Evolutionary conservation across 2,888 invertebrate species (phyloP).

Genomic region (Bellardia bayeri): DNA sequence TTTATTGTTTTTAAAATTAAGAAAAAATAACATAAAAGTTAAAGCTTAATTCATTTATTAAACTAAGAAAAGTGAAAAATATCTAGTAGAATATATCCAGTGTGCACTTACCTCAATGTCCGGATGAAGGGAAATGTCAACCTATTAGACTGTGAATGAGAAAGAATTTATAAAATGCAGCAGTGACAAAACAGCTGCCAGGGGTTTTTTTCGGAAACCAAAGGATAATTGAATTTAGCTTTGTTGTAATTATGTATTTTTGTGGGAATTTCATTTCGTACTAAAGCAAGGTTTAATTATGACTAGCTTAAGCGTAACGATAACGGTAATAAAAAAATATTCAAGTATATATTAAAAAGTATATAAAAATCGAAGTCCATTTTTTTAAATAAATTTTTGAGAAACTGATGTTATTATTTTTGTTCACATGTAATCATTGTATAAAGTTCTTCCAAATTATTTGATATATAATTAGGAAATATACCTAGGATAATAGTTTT

Average conservation of each 20-base stretch:
- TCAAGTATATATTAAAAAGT: slow-evolving; percentile 65
- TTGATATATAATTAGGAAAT: slow-evolving; percentile 72
- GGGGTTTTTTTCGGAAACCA: slow-evolving; percentile 44
- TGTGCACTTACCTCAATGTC: slow-evolving; percentile 58
- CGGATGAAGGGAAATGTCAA: slow-evolving; percentile 35
- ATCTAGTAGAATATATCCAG: slow-evolving; percentile 29
- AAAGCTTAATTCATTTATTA: slow-evolving; percentile 73
- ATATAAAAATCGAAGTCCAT: slow-evolving; percentile 84
- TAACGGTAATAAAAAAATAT: slow-evolving; percentile 47
- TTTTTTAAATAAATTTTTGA: slow-evolving; percentile 74
- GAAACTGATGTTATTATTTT: slow-evolving; percentile 83
- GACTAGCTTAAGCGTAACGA: slow-evolving; percentile 70
- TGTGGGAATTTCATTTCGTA: slow-evolving; percentile 41
- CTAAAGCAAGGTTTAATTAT: slow-evolving; percentile 60
- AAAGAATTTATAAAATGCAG: slow-evolving; percentile 45
- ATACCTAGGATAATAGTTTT: slow-evolving; percentile 76
- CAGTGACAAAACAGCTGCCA: slow-evolving; percentile 49
- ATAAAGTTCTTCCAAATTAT: slow-evolving; percentile 76
- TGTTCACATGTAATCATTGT: slow-evolving; percentile 81
- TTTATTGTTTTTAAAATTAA: slow-evolving; percentile 34
- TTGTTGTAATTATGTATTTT: slow-evolving; percentile 63
- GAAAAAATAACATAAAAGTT: slow-evolving; percentile 67
- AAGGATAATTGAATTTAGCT: slow-evolving; percentile 72
- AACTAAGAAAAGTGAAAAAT: slow-evolving; percentile 47
- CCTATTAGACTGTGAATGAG: slow-evolving; percentile 64